Percentiles rank a stretch among this genome's conserved stretches.
Evolutionary conservation across 2,888 invertebrate genomes (phyloP).

Genomic region (Euplexia lucipara): DNA sequence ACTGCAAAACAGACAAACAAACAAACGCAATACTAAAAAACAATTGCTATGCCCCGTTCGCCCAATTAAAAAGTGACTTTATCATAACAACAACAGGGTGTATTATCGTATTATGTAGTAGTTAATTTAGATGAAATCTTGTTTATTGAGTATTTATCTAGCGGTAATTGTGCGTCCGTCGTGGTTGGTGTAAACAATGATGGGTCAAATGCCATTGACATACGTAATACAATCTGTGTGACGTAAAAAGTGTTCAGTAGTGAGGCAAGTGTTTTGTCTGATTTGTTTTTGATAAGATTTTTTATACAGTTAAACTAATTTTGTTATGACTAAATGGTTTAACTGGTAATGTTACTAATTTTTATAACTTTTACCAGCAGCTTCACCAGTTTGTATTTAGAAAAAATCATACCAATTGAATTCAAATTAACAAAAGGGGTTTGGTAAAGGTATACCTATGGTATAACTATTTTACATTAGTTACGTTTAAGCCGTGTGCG

Average conservation of each 20-base stretch:
- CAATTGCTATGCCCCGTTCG: slow-evolving; percentile 53
- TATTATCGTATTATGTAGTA: slow-evolving; percentile 49
- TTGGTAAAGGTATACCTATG: too few relatives aligned
- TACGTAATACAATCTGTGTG: slow-evolving; percentile 70
- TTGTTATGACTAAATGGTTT: slow-evolving; percentile 22
- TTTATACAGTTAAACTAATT: not conserved
- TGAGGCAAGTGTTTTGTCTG: slow-evolving; percentile 16
- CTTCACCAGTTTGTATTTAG: too few relatives aligned
- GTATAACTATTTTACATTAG: too few relatives aligned
- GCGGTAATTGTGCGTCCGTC: slow-evolving; percentile 64
- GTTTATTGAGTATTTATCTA: slow-evolving; percentile 75
- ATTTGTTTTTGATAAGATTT: slow-evolving; percentile 23
- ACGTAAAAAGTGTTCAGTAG: slow-evolving; percentile 62
- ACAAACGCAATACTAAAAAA: slow-evolving; percentile 67
- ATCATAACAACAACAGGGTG: slow-evolving; percentile 59
- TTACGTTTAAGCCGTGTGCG: too few relatives aligned
- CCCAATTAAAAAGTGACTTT: slow-evolving; percentile 64
- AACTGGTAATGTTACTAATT: not conserved
- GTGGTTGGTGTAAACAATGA: slow-evolving; percentile 70
- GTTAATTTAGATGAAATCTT: slow-evolving; percentile 68
- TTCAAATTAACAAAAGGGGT: too few relatives aligned
- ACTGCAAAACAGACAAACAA: slow-evolving; percentile 64
- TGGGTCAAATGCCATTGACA: slow-evolving; percentile 76
- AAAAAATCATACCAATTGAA: too few relatives aligned
- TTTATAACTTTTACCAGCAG: too few relatives aligned